A percentile compares a stretch with the other conserved stretches of the same genome.
Evolutionary conservation across 1,140 invertebrate genomes (phyloP).

Genomic region (Drosophila nasuta): DNA sequence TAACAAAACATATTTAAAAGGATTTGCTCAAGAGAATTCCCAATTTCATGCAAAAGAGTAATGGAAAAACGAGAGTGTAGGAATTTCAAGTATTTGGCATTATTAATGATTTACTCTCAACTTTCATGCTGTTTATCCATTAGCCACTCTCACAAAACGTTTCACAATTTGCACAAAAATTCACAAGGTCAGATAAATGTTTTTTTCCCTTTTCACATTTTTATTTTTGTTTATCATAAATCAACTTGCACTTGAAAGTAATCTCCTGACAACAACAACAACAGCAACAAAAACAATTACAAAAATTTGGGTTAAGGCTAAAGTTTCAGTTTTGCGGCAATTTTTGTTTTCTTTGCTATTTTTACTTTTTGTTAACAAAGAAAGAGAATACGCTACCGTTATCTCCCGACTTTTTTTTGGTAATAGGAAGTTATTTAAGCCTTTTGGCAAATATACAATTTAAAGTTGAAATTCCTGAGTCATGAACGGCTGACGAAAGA

Average conservation of each 20-base stretch:
- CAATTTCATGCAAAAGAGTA: too few species aligned
- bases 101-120: conserved; percentile 29
- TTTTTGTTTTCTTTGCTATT: conserved; percentile 39
- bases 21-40: neutral
- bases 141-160: conserved; percentile 22
- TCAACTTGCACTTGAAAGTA: conserved; percentile 70
- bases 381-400: conserved; percentile 60
- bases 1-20: neutral
- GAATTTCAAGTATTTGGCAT: conserved; percentile 6
- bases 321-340: conserved; percentile 44
- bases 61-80: neutral
- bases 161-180: conserved; percentile 35
- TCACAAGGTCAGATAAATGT: conserved; percentile 33
- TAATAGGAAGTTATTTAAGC: conserved; percentile 33
- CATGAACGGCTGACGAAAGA: conserved; percentile 23
- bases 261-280: conserved; percentile 61
- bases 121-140: conserved; percentile 21
- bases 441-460: conserved; percentile 39
- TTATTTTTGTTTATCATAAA: conserved; percentile 41
- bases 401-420: conserved; percentile 48
- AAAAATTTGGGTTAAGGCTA: conserved; percentile 73
- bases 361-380: conserved; percentile 32
- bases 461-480: conserved; percentile 45
- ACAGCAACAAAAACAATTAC: conserved; percentile 39
- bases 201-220: conserved; percentile 13